Evolutionary conservation across 2,797 vertebrate genomes (phyloP).

Genomic region (Mico argentatus): DNA sequence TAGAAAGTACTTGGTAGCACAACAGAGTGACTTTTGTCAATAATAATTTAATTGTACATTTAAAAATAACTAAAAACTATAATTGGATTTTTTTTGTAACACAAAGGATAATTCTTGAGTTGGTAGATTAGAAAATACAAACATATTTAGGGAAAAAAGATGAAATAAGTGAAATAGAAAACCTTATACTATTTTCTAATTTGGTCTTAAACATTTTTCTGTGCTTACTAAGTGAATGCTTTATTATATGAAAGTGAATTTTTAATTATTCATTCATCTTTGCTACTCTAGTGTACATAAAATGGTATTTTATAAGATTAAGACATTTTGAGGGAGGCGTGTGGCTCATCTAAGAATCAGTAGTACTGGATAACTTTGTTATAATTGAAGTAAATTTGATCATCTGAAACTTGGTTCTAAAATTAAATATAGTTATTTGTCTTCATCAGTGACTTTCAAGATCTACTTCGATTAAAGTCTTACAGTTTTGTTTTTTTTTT

Average conservation of each 20-base stretch:
- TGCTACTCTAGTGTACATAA: conserved; percentile 23
- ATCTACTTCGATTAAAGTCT: conserved; percentile 49
- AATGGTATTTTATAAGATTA: conserved; percentile 54
- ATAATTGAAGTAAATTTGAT: conserved; percentile 63
- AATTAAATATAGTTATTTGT: conserved; percentile 67
- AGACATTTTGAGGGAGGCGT: conserved; percentile 39
- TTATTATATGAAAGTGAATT: neutral
- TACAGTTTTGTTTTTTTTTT: neutral
- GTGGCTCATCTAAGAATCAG: conserved; percentile 3
- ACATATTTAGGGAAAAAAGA: neutral
- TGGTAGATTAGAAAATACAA: neutral
- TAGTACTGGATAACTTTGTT: conserved; percentile 30
- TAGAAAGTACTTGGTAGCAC: neutral
- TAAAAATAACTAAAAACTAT: neutral
- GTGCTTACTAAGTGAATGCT: neutral
- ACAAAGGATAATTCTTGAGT: neutral
- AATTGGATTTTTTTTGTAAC: neutral
- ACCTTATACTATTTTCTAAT: conserved; percentile 47
- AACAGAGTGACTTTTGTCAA: neutral
- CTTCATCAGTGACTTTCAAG: conserved; percentile 19
- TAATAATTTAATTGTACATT: neutral
- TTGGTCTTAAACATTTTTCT: conserved; percentile 50
- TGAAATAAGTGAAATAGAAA: neutral
- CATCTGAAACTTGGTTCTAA: conserved; percentile 38
- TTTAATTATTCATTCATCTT: conserved; percentile 59